These are phyloP conservation scores for Florisuga fusca DNA, from an alignment of 2,797 vertebrate genomes.

Conservation along the genomic window DNA sequence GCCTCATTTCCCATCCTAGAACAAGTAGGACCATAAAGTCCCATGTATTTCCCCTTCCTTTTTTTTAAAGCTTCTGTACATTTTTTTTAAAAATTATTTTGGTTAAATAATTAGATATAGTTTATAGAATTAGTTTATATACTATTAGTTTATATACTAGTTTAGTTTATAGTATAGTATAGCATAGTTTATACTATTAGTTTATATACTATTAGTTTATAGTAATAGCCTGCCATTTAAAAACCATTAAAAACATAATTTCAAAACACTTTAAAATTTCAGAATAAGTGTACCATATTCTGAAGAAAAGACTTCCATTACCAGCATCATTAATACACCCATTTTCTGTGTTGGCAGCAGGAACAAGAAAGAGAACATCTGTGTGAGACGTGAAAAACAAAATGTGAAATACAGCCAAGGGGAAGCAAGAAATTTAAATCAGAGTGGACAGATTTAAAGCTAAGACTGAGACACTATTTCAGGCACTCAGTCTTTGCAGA, in stretches of 20 bases:
- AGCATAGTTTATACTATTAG: no score
- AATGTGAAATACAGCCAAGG: neutral
- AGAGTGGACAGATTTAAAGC: neutral
- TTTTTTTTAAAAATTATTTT: neutral
- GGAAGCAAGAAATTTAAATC: neutral
- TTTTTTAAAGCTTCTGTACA: neutral
- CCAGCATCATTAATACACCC: neutral
- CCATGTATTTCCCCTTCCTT: neutral
- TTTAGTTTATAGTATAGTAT: no score
- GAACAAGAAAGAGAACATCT: neutral
- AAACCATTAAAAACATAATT: neutral
- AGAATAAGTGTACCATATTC: neutral
- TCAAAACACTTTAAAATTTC: neutral
- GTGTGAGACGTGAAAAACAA: neutral
- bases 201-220: no score
- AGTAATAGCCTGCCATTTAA: neutral
- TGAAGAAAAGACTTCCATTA: neutral
- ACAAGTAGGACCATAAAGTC: neutral
- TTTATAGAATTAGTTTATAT: no score
- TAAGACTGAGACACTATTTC: neutral
- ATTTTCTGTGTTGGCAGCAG: neutral
- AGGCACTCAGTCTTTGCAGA: neutral
- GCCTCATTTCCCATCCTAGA: neutral
- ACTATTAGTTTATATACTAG: no score
- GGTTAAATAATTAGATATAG: no score